Conservation (phyloP, 2,888 invertebrate species). For the Catonia carolina region DNA sequence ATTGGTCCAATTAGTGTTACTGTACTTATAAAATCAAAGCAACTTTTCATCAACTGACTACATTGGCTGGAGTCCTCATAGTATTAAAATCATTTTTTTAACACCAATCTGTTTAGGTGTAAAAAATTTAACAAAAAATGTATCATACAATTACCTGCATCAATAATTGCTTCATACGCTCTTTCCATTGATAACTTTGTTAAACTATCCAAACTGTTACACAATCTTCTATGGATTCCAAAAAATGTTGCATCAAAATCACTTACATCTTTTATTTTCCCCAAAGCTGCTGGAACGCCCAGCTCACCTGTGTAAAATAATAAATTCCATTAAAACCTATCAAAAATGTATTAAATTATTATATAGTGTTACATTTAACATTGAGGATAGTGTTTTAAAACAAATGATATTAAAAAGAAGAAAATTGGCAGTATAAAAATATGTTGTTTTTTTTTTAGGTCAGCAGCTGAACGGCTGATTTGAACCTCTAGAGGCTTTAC, state of each 20-base stretch:
- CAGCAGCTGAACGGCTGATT: too few relatives aligned
- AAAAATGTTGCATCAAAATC: slow-evolving; percentile 46
- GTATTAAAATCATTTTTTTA: too few relatives aligned
- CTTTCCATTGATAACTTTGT: slow-evolving; percentile 44
- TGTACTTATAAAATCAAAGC: too few relatives aligned
- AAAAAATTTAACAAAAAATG: too few relatives aligned
- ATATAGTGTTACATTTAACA: too few relatives aligned
- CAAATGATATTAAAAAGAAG: neutral
- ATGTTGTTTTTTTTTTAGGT: too few relatives aligned
- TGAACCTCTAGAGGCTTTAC: too few relatives aligned
- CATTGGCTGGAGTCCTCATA: neutral
- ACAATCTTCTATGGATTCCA: slow-evolving; percentile 46
- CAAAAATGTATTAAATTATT: too few relatives aligned
- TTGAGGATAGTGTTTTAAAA: neutral
- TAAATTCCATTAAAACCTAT: neutral
- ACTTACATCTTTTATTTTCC: slow-evolving; percentile 40
- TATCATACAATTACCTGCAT: slow-evolving; percentile 42
- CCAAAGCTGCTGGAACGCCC: slow-evolving; percentile 39
- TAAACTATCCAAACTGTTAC: slow-evolving; percentile 46
- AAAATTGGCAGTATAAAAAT: too few relatives aligned
- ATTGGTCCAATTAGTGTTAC: too few relatives aligned
- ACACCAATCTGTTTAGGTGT: too few relatives aligned
- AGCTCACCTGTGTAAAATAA: slow-evolving; percentile 2
- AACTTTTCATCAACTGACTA: too few relatives aligned
- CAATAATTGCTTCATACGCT: slow-evolving; percentile 45